phyloP scores from a whole-genome alignment of 2,113 vertebrate genomes.

The Rhabdornis inornatus region DNA sequence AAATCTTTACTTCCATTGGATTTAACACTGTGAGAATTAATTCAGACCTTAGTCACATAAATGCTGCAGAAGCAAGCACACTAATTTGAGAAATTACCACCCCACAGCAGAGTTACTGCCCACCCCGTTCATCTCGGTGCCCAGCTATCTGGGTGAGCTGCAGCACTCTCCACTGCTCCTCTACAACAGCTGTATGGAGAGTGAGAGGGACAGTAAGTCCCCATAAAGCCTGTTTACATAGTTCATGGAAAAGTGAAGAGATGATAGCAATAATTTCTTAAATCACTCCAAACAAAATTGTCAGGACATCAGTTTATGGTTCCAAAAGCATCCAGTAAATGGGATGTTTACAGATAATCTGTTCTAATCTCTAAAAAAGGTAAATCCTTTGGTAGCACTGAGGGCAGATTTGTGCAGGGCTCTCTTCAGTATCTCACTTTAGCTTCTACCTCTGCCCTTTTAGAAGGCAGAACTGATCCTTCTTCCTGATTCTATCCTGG shows the following conservation, averaged over 20 bases:
- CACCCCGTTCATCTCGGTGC: background rate
- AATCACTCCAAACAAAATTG: background rate
- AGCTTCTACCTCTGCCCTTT: background rate
- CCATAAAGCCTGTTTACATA: background rate
- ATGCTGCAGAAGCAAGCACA: background rate
- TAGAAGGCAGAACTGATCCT: background rate
- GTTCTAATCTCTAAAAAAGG: background rate
- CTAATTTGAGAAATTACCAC: background rate
- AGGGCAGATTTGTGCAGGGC: background rate
- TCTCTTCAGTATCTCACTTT: background rate
- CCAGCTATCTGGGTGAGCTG: background rate
- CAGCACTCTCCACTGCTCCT: background rate
- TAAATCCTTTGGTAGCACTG: background rate
- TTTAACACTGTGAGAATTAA: background rate
- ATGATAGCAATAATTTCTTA: constrained; percentile 6
- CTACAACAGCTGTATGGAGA: background rate
- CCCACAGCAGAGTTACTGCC: background rate
- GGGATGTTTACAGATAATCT: background rate
- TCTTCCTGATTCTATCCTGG: background rate
- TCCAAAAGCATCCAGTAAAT: background rate
- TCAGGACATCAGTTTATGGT: background rate
- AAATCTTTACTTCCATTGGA: background rate
- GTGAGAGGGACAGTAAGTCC: background rate
- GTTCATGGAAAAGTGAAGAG: background rate
- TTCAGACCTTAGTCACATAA: background rate